Base-by-base conservation (phyloP, 2,888 invertebrate species). In the Deilephila elpenor region DNA sequence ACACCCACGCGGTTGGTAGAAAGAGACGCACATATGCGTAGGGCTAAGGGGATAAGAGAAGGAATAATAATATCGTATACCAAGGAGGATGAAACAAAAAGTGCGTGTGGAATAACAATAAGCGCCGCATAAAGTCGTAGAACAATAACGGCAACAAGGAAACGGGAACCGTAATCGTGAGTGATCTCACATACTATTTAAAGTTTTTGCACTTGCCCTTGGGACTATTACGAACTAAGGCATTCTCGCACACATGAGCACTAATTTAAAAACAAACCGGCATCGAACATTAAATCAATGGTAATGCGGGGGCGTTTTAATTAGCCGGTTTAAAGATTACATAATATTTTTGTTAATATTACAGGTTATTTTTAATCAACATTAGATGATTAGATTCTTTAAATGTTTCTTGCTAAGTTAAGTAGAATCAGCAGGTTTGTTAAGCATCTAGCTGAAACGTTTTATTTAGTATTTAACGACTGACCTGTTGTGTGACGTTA, bases 61-160 rank as follows among this genome's bases (percentile, higher is more conserved):
- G 77, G 75, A 73, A 74, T 74, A 74, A 74, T 78, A 83, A 80
- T 82, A 84, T 84, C 78, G 76, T 79, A 79, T 82, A 81, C 78
- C 81, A 82, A 53, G 73, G 60, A 84, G 82, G 83, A 83, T 82
- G 82, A 83, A 84, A 83, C 82, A 84, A 82, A 87, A 88, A 88
- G 83, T 80, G 74, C 80, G 82, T 83, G 82, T 79, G 80, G 86
- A 87, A 87, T 87, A 86, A 84, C 83, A 88, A 86, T 84, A 82
- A 82, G 83, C 82, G 78, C 73, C 76, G 72, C 61, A 62, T 61
- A 71, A 60, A 29, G 34, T 51, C 56, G 37, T 56, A 61, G 37
- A 70, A 19, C 29, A 62, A 71, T 67, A 73, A 67, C 64, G 72
- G 64, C 59, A 67, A 59, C 67, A 59, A 67, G 72, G 72, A 73